Conservation (phyloP, 2,113 vertebrate genomes). For the Poecilia latipinna region DNA sequence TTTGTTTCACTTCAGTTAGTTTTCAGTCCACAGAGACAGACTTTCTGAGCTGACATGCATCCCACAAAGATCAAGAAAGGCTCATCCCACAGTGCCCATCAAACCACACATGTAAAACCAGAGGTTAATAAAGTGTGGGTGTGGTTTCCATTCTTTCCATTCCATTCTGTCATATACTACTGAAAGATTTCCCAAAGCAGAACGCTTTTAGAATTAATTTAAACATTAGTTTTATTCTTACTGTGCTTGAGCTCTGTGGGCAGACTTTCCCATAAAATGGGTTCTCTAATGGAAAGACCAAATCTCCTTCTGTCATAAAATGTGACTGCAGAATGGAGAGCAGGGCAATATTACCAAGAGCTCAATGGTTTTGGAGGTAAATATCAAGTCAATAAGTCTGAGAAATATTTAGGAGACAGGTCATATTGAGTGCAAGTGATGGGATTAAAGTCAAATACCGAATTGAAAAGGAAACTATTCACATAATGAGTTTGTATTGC, state of each 20-base stretch:
- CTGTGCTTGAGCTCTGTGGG: background rate
- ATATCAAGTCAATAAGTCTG: background rate
- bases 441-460: background rate
- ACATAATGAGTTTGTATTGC: background rate
- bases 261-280: background rate
- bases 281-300: background rate
- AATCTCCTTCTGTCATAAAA: background rate
- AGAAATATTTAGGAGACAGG: background rate
- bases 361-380: background rate
- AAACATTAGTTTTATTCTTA: background rate
- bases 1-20: slow-evolving; percentile 43
- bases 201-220: background rate
- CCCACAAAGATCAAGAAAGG: slow-evolving; percentile 29
- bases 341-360: background rate
- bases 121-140: slow-evolving; percentile 53
- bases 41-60: slow-evolving; percentile 23
- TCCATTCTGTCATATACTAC: too few species aligned
- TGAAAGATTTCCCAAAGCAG: too few species aligned
- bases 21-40: slow-evolving; percentile 16
- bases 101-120: slow-evolving; percentile 4
- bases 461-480: background rate
- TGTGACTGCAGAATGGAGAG: background rate
- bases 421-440: background rate
- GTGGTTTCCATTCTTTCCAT: slow-evolving; percentile 11
- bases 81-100: slow-evolving; percentile 23